Percentiles rank a stretch among this genome's conserved stretches.
These are phyloP conservation scores for Nyctibius bracteatus DNA, from an alignment of 2,113 vertebrate genomes.

Conservation along the genomic window DNA sequence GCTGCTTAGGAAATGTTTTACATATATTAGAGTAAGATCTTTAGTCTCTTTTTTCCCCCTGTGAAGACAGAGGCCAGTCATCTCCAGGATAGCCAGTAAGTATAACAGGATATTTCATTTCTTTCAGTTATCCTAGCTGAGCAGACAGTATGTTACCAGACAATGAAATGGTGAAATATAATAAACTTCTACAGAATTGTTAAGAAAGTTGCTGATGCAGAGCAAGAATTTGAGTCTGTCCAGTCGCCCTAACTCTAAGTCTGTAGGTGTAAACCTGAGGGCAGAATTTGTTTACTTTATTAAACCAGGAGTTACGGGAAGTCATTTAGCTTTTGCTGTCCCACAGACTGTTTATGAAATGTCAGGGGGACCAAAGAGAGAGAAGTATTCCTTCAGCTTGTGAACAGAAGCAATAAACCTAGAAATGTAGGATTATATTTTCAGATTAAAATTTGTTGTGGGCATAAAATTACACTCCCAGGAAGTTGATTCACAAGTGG, in stretches of 20 bases:
- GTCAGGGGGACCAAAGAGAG: neutral
- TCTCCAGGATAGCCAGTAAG: slow-evolving; percentile 26
- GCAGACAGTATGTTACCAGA: neutral
- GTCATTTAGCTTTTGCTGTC: neutral
- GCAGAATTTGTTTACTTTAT: neutral
- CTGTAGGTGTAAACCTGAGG: neutral
- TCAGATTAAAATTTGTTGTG: neutral
- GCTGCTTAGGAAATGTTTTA: neutral
- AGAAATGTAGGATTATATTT: neutral
- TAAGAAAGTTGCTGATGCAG: neutral
- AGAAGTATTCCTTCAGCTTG: neutral
- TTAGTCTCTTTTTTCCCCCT: neutral
- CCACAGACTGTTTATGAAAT: neutral
- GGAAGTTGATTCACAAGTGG: neutral
- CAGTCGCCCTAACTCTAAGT: neutral
- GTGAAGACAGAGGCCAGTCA: slow-evolving; percentile 7
- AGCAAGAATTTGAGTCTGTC: neutral
- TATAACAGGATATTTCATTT: neutral
- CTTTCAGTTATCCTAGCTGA: neutral
- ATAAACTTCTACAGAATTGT: neutral
- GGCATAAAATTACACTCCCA: neutral
- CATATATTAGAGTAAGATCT: neutral
- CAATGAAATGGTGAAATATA: neutral
- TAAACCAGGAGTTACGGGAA: neutral
- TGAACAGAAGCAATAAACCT: neutral